Evolutionary conservation across 92 coral and sea anemone species (phyloP).

Genomic region (Porites evermanni): DNA sequence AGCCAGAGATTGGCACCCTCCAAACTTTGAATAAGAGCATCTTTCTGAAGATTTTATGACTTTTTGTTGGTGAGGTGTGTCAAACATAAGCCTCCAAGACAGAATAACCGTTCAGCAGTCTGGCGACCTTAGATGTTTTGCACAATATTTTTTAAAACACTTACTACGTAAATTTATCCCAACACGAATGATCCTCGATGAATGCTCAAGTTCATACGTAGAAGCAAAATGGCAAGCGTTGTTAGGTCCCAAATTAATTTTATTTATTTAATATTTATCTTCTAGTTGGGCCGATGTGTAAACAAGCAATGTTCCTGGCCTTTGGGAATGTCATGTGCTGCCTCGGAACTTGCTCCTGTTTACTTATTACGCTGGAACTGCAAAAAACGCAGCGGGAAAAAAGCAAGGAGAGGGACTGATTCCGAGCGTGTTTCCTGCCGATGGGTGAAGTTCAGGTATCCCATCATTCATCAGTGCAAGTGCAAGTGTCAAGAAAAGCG

Average conservation of each 20-base stretch:
- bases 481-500: constrained; percentile 41
- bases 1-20: no score
- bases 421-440: constrained; percentile 24
- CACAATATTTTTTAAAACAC: no score
- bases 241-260: background rate
- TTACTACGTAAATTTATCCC: no score
- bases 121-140: no score
- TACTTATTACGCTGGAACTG: constrained; percentile 82
- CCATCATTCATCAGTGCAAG: constrained; percentile 35
- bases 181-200: no score
- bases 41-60: no score
- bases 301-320: constrained; percentile 78
- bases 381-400: constrained; percentile 25
- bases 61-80: no score
- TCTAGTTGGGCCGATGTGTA: constrained; percentile 75
- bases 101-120: no score
- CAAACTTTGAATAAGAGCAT: no score
- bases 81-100: no score
- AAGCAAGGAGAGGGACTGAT: constrained; percentile 31
- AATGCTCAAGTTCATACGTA: no score
- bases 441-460: constrained; percentile 53
- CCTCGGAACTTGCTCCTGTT: constrained; percentile 61
- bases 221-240: no score
- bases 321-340: constrained; percentile 63
- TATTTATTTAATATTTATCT: background rate